Conservation (phyloP, 2,888 invertebrate genomes). For the Cryptus viduatorius region DNA sequence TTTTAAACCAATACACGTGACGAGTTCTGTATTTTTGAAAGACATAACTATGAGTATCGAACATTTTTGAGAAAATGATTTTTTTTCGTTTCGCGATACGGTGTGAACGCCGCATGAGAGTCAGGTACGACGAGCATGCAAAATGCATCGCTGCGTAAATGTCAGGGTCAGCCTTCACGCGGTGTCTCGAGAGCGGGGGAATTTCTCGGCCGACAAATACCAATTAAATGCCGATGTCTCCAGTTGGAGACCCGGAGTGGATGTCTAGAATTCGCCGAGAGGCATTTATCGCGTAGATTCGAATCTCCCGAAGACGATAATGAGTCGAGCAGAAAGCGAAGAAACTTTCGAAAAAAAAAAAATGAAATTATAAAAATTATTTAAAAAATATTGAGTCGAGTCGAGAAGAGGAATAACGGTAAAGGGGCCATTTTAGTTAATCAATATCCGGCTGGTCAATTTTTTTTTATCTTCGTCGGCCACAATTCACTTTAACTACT, state of each 20-base stretch:
- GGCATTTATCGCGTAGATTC: conserved; percentile 20
- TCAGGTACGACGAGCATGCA: conserved; percentile 69
- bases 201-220: conserved; percentile 70
- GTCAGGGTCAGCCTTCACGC: conserved; percentile 75
- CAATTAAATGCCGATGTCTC: conserved; percentile 74
- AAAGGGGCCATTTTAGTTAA: conserved; percentile 26
- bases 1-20: not conserved
- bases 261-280: conserved; percentile 36
- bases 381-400: not conserved
- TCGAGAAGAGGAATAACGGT: not conserved
- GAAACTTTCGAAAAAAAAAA: conserved; percentile 39
- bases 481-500: conserved; percentile 37
- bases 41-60: not conserved
- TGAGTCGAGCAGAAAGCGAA: conserved; percentile 5
- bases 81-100: not conserved
- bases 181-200: conserved; percentile 61
- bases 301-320: conserved; percentile 22
- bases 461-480: conserved; percentile 30
- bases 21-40: not conserved
- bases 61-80: not conserved
- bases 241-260: conserved; percentile 33
- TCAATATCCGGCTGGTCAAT: conserved; percentile 18
- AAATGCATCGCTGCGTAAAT: conserved; percentile 78
- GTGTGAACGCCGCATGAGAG: conserved; percentile 71
- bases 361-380: not conserved